Evolutionary conservation across 2,888 invertebrate genomes (phyloP), one percentile per base, ranked within the genome.

Genomic region (Zonitis immaculata): DNA sequence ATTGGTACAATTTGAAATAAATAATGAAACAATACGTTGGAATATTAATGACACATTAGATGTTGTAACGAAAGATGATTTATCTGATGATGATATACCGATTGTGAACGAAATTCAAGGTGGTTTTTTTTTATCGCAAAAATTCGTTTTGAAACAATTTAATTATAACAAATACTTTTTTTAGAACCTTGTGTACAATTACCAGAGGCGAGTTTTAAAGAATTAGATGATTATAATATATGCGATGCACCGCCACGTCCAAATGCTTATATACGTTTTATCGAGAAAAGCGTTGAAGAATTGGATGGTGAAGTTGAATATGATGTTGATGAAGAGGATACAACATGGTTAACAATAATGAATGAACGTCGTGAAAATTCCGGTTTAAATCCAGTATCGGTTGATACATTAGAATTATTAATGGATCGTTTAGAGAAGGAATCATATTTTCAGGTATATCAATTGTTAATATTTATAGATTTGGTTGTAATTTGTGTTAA

Each of bases 401-500:
- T 93, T 22, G 93, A 95, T 70, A 89, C 88, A 0, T 84, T 99
- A 72, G 98, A 99, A 73, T 76, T 94, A n/a, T 77, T 98, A 1
- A 97, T 99, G 95, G 98, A 99, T 76, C 82, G 97, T 51, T 78
- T 99, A 63, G 98, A 99, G 72, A 99, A 99, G 74, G 97, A 97
- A 74, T 96, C 96, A 1, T 94, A 93, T 74, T 96, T 96, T 73
- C 93, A 94, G 76, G 87, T 86, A 67, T 60, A n/a, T n/a, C n/a
- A n/a, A n/a, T n/a, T n/a, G n/a, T n/a, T n/a, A n/a, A n/a, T n/a
- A n/a, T n/a, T n/a, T n/a, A n/a, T n/a, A n/a, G n/a, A n/a, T 22
- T 22, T 22, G 3, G 22, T 22, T 22, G 5, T 22, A 28, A 42
- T 39, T 28, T 26, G 20, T 49, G 32, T 25, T 35, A 35, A 43